Evolutionary conservation across 2,113 vertebrate species (phyloP), one percentile per base, ranked within the genome.

Genomic region (Scopus umbretta): DNA sequence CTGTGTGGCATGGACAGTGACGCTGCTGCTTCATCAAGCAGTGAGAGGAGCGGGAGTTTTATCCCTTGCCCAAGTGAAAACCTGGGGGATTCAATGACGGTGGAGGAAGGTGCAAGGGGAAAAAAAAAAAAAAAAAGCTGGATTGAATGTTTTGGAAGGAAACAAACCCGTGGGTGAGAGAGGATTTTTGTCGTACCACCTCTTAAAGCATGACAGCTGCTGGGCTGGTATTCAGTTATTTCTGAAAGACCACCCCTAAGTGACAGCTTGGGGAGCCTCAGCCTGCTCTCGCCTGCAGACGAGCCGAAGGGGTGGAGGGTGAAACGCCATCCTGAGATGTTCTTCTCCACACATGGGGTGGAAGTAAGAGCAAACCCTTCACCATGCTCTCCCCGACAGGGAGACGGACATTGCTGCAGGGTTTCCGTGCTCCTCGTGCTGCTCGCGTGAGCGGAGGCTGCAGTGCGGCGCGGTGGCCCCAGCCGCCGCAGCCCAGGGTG

Each of bases 371-470:
- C 42, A 42, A 71, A 10, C 16, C 30, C 30, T 22, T 34, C 5
- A 0, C 72, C 2, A 0, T 7, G 62, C 36, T 62, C 23, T 67
- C 32, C 59, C 65, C 0, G 3, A 2, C 26, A 3, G 1, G 7
- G 45, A 61, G 56, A 0, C 7, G 49, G 71, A 22, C 0, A 4
- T 13, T 76, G 63, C 86, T 29, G 80, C 15, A 4, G 76, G 38
- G 36, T 86, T 26, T 27, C 53, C 2, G 1, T 17, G 59, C 86
- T 58, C 66, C 49, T 58, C 3, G 10, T 86, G 86, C 84, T 13
- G 11, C 88, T 67, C 6, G 10, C 4, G 27, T 63, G 73, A 72
- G 78, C 27, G 1, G 26, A 19, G 68, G 68, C 63, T 52, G 78
- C 22, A 0, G 36, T 1, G 1, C 4, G 12, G 32, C 4, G 2